phyloP scores from a whole-genome alignment of 2,797 vertebrate genomes.

The Oryzias sinensis region DNA sequence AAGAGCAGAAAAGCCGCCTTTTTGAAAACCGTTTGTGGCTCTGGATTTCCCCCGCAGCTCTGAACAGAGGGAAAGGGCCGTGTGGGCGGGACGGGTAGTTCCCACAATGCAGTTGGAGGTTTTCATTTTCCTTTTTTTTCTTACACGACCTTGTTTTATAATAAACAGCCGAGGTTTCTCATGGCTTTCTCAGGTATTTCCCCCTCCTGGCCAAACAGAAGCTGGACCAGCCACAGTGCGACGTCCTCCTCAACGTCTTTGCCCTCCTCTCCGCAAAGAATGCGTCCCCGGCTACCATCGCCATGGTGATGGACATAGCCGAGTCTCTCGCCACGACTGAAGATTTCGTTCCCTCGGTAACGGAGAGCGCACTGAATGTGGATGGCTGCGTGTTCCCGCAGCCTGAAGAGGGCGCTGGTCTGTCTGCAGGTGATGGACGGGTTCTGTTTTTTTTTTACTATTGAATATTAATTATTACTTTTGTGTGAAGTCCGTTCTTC shows the following conservation, averaged over 20 bases:
- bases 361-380: conserved; percentile 69
- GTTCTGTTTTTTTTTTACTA: too few relatives aligned
- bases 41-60: too few relatives aligned
- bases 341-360: conserved; percentile 83
- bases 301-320: conserved; percentile 86
- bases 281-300: conserved; percentile 76
- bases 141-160: too few relatives aligned
- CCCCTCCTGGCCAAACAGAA: conserved; percentile 89
- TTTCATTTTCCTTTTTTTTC: too few relatives aligned
- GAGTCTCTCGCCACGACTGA: conserved; percentile 84
- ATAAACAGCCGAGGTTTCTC: background rate
- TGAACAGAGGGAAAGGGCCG: too few relatives aligned
- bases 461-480: too few relatives aligned
- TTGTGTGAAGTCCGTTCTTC: too few relatives aligned
- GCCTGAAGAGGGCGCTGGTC: conserved; percentile 45
- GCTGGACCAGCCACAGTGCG: conserved; percentile 80
- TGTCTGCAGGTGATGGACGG: conserved; percentile 62
- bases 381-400: conserved; percentile 71
- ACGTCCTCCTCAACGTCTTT: conserved; percentile 88
- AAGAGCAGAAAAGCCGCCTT: too few relatives aligned
- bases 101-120: too few relatives aligned
- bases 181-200: conserved; percentile 80
- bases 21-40: too few relatives aligned
- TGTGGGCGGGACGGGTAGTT: too few relatives aligned
- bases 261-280: conserved; percentile 88